Conservation (phyloP, 2,797 vertebrate genomes). For the Lagodon rhomboides region DNA sequence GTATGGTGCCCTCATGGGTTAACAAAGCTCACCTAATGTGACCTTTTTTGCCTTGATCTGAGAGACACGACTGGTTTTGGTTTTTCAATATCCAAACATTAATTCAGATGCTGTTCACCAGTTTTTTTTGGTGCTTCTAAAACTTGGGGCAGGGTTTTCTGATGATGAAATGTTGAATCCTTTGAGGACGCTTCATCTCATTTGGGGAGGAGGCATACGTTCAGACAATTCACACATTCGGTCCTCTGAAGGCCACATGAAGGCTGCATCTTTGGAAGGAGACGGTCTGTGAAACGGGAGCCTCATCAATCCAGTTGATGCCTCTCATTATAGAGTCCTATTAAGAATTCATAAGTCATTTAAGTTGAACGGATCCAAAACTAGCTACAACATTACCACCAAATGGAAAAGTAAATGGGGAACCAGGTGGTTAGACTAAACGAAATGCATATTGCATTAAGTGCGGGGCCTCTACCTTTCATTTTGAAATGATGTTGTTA, state of each 20-base stretch:
- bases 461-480: not conserved
- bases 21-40: not conserved
- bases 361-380: constrained; percentile 10
- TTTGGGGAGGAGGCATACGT: not conserved
- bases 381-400: not conserved
- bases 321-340: constrained; percentile 3
- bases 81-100: not conserved
- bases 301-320: constrained; percentile 14
- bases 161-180: constrained; percentile 1
- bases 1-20: no score
- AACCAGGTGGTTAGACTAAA: constrained; percentile 1
- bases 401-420: constrained; percentile 14
- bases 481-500: not conserved
- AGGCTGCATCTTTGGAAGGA: not conserved
- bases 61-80: not conserved
- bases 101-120: not conserved
- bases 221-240: not conserved
- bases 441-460: constrained; percentile 9
- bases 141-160: not conserved
- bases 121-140: not conserved
- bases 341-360: constrained; percentile 38
- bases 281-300: not conserved
- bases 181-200: not conserved
- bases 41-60: not conserved
- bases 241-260: constrained; percentile 12